These are phyloP conservation scores for Holcopasites calliopsidis DNA, from an alignment of 1,140 invertebrate species.

Conservation along the genomic window DNA sequence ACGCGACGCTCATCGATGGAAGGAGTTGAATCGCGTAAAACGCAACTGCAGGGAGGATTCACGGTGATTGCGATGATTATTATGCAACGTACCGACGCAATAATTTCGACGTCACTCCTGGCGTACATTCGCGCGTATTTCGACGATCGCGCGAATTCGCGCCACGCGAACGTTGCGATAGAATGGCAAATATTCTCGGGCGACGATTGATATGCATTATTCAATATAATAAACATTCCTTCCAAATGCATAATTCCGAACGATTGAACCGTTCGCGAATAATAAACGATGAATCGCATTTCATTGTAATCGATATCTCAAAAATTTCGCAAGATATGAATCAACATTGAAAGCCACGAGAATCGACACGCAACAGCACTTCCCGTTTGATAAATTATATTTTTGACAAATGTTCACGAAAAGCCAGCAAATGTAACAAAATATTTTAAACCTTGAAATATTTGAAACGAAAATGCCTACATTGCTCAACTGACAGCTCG, in stretches of 20 bases:
- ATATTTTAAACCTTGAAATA: no score
- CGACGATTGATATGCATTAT: slow-evolving; percentile 9
- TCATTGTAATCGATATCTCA: not conserved
- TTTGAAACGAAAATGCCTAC: no score
- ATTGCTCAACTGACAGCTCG: no score
- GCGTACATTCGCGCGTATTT: slow-evolving; percentile 26
- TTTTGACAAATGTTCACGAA: no score
- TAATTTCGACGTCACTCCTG: slow-evolving; percentile 33
- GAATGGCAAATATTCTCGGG: not conserved
- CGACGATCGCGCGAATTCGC: slow-evolving; percentile 12
- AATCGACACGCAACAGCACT: no score
- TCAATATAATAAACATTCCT: slow-evolving; percentile 19
- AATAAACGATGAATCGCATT: not conserved
- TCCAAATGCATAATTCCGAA: not conserved
- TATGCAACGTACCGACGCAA: slow-evolving; percentile 26
- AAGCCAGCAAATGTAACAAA: no score
- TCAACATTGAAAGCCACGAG: not conserved
- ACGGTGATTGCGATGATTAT: slow-evolving; percentile 25
- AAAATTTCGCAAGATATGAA: not conserved
- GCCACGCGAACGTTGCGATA: not conserved
- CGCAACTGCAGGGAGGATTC: slow-evolving; percentile 18
- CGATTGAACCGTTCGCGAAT: not conserved
- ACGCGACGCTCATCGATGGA: not conserved
- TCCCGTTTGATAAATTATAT: no score
- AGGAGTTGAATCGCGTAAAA: not conserved